Evolutionary conservation across 2,113 vertebrate genomes (phyloP), one percentile per base, ranked within the genome.

Genomic region (Monopterus albus): DNA sequence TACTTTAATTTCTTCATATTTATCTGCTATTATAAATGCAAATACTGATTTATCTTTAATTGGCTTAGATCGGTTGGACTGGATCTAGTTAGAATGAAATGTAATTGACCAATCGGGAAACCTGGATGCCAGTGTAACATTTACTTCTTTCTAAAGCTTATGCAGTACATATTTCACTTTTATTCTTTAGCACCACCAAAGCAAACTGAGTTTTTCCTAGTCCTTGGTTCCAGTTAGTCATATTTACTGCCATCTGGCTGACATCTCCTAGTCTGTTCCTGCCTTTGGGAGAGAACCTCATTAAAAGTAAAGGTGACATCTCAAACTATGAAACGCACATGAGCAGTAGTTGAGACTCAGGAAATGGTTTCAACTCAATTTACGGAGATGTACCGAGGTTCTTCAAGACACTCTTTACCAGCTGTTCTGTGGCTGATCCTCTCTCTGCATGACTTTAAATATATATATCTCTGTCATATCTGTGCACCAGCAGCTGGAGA

Each of bases 281-380:
- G 42, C 36, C 25, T 58, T 55, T 64, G 46, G 17, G 17, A 35
- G 39, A 56, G 39, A 72, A 21, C 31, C 67, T 65, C 58, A 65
- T 64, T 77, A 65, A 13, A 55, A 67, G 20, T 25, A 2, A 39
- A 68, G 53, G 46, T 52, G 39, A 75, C 71, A 49, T 68, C n/a
- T 66, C 45, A 55, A 59, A 39, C 43, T 60, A 25, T 25, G 20
- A 67, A 66, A 78, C 45, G 17, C 11, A 52, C 13, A n/a, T n/a
- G n/a, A n/a, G n/a, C n/a, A 18, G 51, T 12, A 18, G 38, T 6
- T 13, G 14, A 78, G 17, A 33, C 17, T 11, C 7, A 33, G 14
- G 12, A 66, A 61, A 60, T 38, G 65, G 13, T 31, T 31, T 31
- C 28, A 31, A 20, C 18, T 68, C 13, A 28, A 14, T 51, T 45